Evolutionary conservation across 92 coral and sea anemone species (phyloP).

Genomic region (Parazoanthus swiftii): DNA sequence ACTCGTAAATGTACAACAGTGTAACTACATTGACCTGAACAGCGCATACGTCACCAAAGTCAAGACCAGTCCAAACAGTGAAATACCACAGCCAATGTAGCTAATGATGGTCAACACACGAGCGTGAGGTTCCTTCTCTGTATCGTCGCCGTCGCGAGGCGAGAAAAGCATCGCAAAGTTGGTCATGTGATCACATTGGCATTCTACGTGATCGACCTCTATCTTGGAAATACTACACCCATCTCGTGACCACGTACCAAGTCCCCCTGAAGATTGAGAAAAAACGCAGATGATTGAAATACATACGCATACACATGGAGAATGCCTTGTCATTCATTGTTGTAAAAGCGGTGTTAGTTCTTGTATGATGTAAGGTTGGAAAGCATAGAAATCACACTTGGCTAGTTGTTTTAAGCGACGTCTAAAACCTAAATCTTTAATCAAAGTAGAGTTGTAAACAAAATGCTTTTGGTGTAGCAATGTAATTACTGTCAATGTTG

Average conservation of each 20-base stretch:
- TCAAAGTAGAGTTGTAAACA: neutral
- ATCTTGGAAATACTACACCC: slow-evolving; percentile 42
- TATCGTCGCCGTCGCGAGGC: slow-evolving; percentile 34
- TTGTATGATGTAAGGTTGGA: too few relatives aligned
- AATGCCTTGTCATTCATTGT: too few relatives aligned
- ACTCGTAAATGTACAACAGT: too few relatives aligned
- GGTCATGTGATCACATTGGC: slow-evolving; percentile 80
- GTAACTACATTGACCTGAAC: slow-evolving; percentile 36
- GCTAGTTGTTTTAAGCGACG: neutral
- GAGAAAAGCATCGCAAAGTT: slow-evolving; percentile 79
- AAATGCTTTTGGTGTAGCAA: too few relatives aligned
- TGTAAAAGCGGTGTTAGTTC: too few relatives aligned
- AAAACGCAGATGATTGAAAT: too few relatives aligned
- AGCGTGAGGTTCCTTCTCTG: neutral
- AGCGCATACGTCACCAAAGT: slow-evolving; percentile 45
- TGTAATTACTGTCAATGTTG: too few relatives aligned
- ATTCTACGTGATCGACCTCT: slow-evolving; percentile 46
- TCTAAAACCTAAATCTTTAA: neutral
- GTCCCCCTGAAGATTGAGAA: slow-evolving; percentile 37
- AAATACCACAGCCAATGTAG: slow-evolving; percentile 52
- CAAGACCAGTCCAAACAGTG: slow-evolving; percentile 33
- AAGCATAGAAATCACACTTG: neutral
- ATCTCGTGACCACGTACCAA: slow-evolving; percentile 54
- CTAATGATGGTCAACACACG: slow-evolving; percentile 40
- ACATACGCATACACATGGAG: too few relatives aligned